These are phyloP conservation scores for Mormyrops boulengeri DNA, from an alignment of 2,797 vertebrate species.

Conservation along the genomic window DNA sequence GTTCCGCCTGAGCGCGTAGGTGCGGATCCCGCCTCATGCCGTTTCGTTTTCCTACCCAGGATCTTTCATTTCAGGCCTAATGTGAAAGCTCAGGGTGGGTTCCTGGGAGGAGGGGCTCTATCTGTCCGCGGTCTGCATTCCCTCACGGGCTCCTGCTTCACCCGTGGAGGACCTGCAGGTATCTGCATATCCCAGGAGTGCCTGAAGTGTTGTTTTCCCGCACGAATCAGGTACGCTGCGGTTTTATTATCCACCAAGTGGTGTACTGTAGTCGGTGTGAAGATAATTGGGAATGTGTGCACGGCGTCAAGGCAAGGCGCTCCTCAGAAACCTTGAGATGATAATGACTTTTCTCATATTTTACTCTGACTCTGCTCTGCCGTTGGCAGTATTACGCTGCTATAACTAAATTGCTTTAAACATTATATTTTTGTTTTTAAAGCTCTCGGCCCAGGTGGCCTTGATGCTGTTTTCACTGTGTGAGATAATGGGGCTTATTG, in stretches of 20 bases:
- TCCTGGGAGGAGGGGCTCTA: neutral
- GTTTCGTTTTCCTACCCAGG: neutral
- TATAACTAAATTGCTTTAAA: conserved; percentile 31
- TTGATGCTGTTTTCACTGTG: neutral
- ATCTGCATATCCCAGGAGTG: neutral
- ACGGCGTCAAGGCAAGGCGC: conserved; percentile 24
- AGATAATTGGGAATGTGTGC: neutral
- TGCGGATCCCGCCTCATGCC: neutral
- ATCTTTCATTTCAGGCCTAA: neutral
- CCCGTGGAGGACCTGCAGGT: neutral
- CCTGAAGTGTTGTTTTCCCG: neutral
- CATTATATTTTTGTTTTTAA: conserved; percentile 18
- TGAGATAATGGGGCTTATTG: neutral
- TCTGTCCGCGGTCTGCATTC: neutral
- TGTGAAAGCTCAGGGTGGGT: neutral
- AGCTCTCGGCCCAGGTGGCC: neutral
- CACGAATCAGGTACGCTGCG: neutral
- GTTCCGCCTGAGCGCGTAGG: neutral
- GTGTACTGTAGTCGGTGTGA: neutral
- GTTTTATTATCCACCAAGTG: neutral
- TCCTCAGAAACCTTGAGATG: conserved; percentile 29
- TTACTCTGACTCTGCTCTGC: conserved; percentile 17
- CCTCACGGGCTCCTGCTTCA: neutral
- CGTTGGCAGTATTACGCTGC: conserved; percentile 41
- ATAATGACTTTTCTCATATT: conserved; percentile 1